Base-by-base conservation (phyloP, 2,888 invertebrate species). In the Sialis fuliginosa region DNA sequence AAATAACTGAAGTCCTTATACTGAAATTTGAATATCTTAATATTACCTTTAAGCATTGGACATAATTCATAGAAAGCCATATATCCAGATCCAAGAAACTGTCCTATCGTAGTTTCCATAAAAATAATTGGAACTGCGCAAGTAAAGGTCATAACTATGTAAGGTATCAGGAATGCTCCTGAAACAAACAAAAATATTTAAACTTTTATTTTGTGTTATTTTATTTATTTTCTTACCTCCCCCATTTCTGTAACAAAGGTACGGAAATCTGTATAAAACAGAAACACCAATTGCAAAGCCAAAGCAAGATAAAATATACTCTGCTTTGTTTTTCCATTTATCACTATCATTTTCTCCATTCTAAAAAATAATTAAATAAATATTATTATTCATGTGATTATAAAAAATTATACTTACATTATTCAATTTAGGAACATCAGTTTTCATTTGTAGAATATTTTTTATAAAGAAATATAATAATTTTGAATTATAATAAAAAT, bases 81-180 rank as follows among this genome's bases (percentile, higher is more conserved):
- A 54, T 86, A 86, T 53, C 89, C 87, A 35, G 81, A 78, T 55
- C 82, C 81, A 31, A 84, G 74, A 64, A 88, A 87, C 60, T 92
- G 91, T 13, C 91, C 91, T 55, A 91, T 69, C 1, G 82, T 75
- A 0, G 87, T 79, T 65, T 92, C 91, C 74, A 92, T 70, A 60
- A 89, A 87, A 59, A 90, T 89, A 51, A 91, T 68, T 0, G 91
- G 91, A 49, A 90, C 81, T 4, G 90, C 91, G 56, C 87, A 89
- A 45, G 86, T 64, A 39, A 86, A 62, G 43, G 90, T 66, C 63
- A 90, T 88, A 49, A 89, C 60, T 42, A 87, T 67, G 62, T 91
- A 92, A 4, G 91, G 90, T 33, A 92, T 76, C 41, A 92, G 69
- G 62, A 92, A 92, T 5, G 90, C 91, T 49, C 88, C 85, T 88